phyloP scores from a whole-genome alignment of 1,140 invertebrate genomes.

The Cydia splendana region DNA sequence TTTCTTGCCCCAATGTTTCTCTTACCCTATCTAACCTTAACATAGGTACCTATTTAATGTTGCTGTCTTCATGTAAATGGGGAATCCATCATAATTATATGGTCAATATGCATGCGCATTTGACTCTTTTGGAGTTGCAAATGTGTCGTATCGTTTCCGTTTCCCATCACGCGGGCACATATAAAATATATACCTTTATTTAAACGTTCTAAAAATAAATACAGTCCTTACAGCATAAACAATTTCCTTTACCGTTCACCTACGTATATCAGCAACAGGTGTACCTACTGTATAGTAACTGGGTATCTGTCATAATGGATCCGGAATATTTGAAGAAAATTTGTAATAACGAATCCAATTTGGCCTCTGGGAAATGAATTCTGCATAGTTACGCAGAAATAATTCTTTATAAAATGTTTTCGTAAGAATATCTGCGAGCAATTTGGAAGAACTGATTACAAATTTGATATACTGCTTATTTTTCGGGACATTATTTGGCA shows the following conservation, averaged over 20 bases:
- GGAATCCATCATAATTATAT: no score
- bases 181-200: no score
- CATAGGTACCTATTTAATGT: no score
- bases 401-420: conserved; percentile 8
- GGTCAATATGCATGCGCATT: no score
- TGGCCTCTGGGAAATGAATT: conserved; percentile 3
- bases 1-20: no score
- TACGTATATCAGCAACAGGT: not conserved
- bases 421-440: not conserved
- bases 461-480: not conserved
- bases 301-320: not conserved
- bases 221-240: not conserved
- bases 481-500: not conserved
- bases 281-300: not conserved
- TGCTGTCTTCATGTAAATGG: no score
- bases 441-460: not conserved
- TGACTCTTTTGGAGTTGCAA: no score
- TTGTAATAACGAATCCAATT: conserved; percentile 16
- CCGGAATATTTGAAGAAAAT: conserved; percentile 14
- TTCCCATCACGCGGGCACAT: no score
- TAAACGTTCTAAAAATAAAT: no score
- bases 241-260: not conserved
- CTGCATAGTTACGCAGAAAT: not conserved
- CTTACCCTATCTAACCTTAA: no score
- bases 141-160: no score